Evolutionary conservation across 2,888 invertebrate species (phyloP).

Genomic region (Timandra comae): DNA sequence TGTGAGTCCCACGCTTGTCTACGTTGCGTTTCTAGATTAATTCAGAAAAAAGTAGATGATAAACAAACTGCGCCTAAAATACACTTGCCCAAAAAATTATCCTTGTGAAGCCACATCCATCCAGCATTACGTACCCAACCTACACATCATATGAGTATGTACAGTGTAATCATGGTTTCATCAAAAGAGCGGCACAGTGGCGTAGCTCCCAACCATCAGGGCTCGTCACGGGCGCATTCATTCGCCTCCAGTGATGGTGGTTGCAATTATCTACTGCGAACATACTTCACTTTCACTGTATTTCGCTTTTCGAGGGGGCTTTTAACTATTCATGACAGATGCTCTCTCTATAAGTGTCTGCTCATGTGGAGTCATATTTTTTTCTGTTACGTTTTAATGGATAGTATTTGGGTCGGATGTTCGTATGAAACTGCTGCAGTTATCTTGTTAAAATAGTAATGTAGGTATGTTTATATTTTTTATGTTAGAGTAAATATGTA

Average conservation of each 20-base stretch:
- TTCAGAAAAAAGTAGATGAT: too few relatives aligned
- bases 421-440: too few relatives aligned
- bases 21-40: too few relatives aligned
- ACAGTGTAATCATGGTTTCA: conserved; percentile 67
- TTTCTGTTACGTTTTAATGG: too few relatives aligned
- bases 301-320: conserved; percentile 25
- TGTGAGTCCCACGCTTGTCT: too few relatives aligned
- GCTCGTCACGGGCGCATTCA: conserved; percentile 60
- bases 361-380: too few relatives aligned
- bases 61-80: too few relatives aligned
- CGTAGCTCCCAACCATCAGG: conserved; percentile 44
- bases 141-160: conserved; percentile 36
- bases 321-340: conserved; percentile 10
- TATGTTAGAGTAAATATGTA: too few relatives aligned
- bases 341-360: background rate
- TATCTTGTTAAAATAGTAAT: too few relatives aligned
- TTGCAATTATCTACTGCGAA: conserved; percentile 53
- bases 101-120: conserved; percentile 32
- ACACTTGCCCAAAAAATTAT: too few relatives aligned
- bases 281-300: conserved; percentile 30
- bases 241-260: conserved; percentile 50
- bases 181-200: conserved; percentile 59
- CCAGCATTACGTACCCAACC: conserved; percentile 1
- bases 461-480: too few relatives aligned
- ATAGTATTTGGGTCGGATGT: too few relatives aligned